Base-by-base conservation (phyloP, 2,888 invertebrate genomes). In the Temnothorax rugatulus region DNA sequence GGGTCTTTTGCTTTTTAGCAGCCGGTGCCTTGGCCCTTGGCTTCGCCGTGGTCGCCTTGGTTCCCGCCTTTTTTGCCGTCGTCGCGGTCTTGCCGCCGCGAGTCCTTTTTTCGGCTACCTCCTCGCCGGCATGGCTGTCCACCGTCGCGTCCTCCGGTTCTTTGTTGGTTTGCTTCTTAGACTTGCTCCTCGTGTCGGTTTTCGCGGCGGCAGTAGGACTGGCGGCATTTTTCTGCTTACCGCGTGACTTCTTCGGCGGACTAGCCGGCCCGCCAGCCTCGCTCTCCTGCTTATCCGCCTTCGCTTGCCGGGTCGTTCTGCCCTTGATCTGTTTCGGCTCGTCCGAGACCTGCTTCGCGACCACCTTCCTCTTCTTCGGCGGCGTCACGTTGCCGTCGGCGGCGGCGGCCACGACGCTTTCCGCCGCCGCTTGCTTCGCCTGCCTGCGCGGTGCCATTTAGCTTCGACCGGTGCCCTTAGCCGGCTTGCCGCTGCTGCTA, bases 401-500 rank as follows among this genome's bases (percentile, higher is more conserved):
- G 18, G 87, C 86, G 34, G 71, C 76, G 15, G 21, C 87, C 13
- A 88, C 89, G 41, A 81, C 82, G 68, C 86, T 69, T 38, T 91
- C 90, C 15, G 82, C 68, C 9, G 90, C 90, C 7, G 85, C 71
- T 64, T 88, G 89, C 84, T 90, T 91, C 25, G 77, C 74, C 64
- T 83, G 82, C 82, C 88, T 91, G 29, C 91, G 90, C 75, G 87
- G 89, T 84, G 91, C 90, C 88, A 91, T 90, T 84, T 82, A 47
- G 25, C 63, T 74, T 13, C 0, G n/a, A 44, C 9, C 34, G 34
- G 7, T n/a, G 4, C 1, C 18, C 44, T 41, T 9, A 44, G 18
- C 15, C 15, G 63, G 50, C 11, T 18, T 3, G 7, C 21, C 25
- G 44, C 13, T 25, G 54, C 15, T n/a, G 8, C n/a, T 7, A 21